These are phyloP conservation scores for Busseola fusca DNA, from an alignment of 2,888 invertebrate genomes.

Conservation along the genomic window DNA sequence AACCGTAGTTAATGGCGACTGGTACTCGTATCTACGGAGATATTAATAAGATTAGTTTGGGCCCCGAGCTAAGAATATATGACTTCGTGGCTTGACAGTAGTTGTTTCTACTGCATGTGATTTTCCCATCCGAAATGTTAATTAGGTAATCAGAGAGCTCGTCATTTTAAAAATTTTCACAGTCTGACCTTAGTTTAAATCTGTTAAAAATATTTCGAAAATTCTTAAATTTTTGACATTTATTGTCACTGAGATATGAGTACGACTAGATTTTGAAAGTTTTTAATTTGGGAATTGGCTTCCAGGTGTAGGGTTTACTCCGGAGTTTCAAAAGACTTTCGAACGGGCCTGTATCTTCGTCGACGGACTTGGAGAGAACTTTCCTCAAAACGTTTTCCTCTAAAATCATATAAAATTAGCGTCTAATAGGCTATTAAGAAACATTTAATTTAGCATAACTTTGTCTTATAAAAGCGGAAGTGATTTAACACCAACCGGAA, in stretches of 20 bases:
- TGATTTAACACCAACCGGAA: conserved; percentile 26
- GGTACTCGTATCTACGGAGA: too few species aligned
- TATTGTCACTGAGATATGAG: too few species aligned
- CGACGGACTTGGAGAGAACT: not conserved
- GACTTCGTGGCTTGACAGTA: too few species aligned
- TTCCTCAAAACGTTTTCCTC: not conserved
- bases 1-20: too few species aligned
- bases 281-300: too few species aligned
- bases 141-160: too few species aligned
- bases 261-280: too few species aligned
- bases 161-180: too few species aligned
- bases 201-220: too few species aligned
- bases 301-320: not conserved
- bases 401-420: not conserved
- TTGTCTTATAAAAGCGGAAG: conserved; percentile 22
- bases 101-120: not conserved
- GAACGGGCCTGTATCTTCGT: not conserved
- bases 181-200: too few species aligned
- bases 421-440: conserved; percentile 5
- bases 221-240: too few species aligned
- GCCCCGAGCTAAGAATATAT: not conserved
- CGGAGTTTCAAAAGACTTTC: not conserved
- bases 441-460: not conserved
- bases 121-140: not conserved
- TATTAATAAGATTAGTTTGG: too few species aligned